These are phyloP conservation scores for Asbolus verrucosus DNA, from an alignment of 1,140 invertebrate species.

Conservation along the genomic window DNA sequence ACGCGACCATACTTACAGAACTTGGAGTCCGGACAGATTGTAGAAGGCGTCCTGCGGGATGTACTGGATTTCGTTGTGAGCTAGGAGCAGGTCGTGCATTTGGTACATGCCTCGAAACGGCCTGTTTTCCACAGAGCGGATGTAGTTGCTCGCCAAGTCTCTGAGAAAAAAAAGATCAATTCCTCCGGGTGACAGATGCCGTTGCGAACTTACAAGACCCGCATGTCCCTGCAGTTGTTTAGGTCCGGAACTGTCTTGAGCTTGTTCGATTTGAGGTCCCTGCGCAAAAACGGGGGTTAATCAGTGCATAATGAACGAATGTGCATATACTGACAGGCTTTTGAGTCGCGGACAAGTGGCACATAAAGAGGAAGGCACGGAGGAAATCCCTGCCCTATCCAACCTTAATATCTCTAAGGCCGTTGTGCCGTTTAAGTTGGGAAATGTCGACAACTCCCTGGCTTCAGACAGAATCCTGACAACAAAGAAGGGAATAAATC, in stretches of 20 bases:
- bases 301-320: background rate
- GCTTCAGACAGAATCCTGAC: constrained; percentile 88
- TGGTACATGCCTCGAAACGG: constrained; percentile 78
- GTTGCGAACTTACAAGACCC: constrained; percentile 94
- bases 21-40: constrained; percentile 83
- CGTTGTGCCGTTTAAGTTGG: constrained; percentile 81
- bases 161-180: no score
- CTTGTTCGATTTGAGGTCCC: constrained; percentile 87
- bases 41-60: constrained; percentile 84
- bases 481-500: constrained; percentile 51
- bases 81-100: constrained; percentile 87
- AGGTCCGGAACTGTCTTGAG: constrained; percentile 79
- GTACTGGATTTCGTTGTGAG: constrained; percentile 82
- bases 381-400: constrained; percentile 81
- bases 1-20: constrained; percentile 79
- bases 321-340: constrained; percentile 82
- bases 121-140: constrained; percentile 76
- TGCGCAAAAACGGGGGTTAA: constrained; percentile 65
- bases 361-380: constrained; percentile 83
- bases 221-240: constrained; percentile 78
- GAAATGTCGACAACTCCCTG: constrained; percentile 82
- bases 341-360: constrained; percentile 80
- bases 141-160: constrained; percentile 88
- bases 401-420: constrained; percentile 83
- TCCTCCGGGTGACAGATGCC: no score